phyloP scores from a whole-genome alignment of 1,140 invertebrate genomes.

The Pomacea maculata region DNA sequence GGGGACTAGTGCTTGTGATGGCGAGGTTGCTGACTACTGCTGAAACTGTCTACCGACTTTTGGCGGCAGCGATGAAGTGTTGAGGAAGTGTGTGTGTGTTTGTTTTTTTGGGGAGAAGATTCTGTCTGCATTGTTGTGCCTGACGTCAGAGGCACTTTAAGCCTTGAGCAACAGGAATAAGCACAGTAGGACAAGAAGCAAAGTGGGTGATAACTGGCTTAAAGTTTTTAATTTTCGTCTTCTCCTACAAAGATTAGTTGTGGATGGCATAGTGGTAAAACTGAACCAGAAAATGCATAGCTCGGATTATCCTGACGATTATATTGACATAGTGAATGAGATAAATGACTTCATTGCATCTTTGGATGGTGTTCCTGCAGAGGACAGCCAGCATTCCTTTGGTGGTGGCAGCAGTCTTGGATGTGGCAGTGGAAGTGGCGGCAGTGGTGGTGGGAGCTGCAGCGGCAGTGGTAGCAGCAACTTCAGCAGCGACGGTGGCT shows the following conservation, averaged over 20 bases:
- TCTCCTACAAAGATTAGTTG: neutral
- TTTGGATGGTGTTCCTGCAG: constrained; percentile 44
- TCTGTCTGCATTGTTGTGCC: neutral
- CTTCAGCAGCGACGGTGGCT: constrained; percentile 17
- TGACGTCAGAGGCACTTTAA: neutral
- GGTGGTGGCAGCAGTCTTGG: constrained; percentile 10
- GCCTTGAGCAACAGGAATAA: neutral
- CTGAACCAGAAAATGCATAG: constrained; percentile 22
- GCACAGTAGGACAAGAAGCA: neutral
- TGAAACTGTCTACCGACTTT: neutral
- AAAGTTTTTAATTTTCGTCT: neutral
- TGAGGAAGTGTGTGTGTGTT: neutral
- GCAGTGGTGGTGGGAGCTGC: constrained; percentile 25
- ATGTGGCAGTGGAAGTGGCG: neutral
- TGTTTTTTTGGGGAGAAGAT: neutral
- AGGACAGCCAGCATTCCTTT: constrained; percentile 28
- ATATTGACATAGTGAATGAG: constrained; percentile 60
- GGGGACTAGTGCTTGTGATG: too few relatives aligned
- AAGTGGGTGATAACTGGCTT: neutral
- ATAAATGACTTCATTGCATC: constrained; percentile 61
- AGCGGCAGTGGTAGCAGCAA: constrained; percentile 17
- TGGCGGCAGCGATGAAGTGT: neutral
- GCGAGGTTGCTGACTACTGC: too few relatives aligned
- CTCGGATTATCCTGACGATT: constrained; percentile 53
- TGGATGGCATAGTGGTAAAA: neutral